Percentiles rank a stretch among this genome's conserved stretches.
Conservation (phyloP, 1,140 invertebrate species). For the Papilio glaucus region DNA sequence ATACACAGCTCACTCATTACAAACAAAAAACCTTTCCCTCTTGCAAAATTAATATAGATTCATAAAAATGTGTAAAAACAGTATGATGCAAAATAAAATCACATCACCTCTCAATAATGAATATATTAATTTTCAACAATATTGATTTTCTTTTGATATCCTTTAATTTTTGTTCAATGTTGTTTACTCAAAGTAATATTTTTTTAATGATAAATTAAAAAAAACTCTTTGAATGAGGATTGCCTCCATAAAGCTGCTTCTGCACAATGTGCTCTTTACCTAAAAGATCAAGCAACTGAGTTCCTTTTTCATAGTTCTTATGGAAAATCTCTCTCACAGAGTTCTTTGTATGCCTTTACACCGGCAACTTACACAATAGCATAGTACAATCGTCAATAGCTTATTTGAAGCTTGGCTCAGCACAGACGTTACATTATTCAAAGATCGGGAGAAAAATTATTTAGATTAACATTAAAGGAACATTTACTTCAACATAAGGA, state of each 20-base stretch:
- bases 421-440: not conserved
- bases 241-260: not conserved
- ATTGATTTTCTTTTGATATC: too few relatives aligned
- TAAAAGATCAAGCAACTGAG: slow-evolving; percentile 22
- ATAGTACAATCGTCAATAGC: slow-evolving; percentile 27
- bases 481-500: too few relatives aligned
- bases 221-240: not conserved
- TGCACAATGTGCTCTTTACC: slow-evolving; percentile 7
- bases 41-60: too few relatives aligned
- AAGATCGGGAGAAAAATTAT: not conserved
- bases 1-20: too few relatives aligned
- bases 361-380: slow-evolving; percentile 9
- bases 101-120: too few relatives aligned
- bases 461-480: too few relatives aligned
- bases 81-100: too few relatives aligned
- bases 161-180: too few relatives aligned
- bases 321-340: slow-evolving; percentile 2
- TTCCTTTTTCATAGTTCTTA: slow-evolving; percentile 22
- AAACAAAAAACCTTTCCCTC: too few relatives aligned
- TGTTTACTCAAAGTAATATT: not conserved
- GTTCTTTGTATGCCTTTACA: slow-evolving; percentile 33
- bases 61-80: too few relatives aligned
- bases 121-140: too few relatives aligned
- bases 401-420: not conserved
- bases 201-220: not conserved